phyloP scores from a whole-genome alignment of 2,113 vertebrate species.

The Eolophus roseicapilla region DNA sequence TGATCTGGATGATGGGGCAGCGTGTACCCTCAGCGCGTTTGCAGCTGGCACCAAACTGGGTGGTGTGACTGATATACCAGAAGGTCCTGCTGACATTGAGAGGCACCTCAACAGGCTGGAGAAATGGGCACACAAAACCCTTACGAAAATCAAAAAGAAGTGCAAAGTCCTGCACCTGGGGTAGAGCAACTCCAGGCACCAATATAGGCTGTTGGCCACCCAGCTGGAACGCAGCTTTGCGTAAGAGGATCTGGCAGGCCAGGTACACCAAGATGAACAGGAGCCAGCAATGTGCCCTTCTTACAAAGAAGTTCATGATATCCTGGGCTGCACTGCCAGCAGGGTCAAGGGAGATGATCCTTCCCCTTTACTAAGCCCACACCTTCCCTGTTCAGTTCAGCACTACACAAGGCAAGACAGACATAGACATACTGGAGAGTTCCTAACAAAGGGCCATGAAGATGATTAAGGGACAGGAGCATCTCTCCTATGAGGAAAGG shows the following conservation, averaged over 20 bases:
- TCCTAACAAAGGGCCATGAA: background rate
- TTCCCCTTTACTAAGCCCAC: background rate
- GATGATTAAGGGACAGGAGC: background rate
- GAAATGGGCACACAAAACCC: background rate
- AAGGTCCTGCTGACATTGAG: fast-evolving
- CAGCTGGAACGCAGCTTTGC: background rate
- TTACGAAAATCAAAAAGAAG: background rate
- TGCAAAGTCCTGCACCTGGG: background rate
- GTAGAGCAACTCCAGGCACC: background rate
- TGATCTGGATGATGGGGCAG: background rate
- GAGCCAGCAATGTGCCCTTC: background rate
- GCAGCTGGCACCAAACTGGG: background rate
- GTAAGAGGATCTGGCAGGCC: background rate
- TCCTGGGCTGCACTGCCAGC: background rate
- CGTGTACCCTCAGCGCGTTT: background rate
- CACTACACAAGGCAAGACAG: background rate
- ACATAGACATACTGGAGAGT: background rate
- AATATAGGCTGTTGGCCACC: background rate
- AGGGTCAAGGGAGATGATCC: background rate
- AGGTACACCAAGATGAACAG: background rate
- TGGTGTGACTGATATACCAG: background rate
- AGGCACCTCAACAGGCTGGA: background rate
- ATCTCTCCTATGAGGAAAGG: background rate
- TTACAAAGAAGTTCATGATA: background rate
- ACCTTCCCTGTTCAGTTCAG: background rate